Evolutionary conservation across 2,797 vertebrate genomes (phyloP).

Genomic region (Eulemur mongoz): DNA sequence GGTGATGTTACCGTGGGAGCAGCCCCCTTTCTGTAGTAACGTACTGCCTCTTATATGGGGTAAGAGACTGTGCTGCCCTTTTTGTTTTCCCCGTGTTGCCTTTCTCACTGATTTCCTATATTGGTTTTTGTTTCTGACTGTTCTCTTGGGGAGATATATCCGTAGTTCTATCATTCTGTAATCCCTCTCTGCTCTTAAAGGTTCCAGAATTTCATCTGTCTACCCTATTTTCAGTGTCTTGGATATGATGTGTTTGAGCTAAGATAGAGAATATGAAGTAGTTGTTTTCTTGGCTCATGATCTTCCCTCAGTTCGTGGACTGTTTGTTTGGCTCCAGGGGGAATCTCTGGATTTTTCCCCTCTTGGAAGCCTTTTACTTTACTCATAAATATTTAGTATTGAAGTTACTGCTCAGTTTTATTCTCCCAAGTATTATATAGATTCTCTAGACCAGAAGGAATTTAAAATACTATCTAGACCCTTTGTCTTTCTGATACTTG

Average conservation of each 20-base stretch:
- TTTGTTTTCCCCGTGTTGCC: neutral
- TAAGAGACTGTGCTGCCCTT: neutral
- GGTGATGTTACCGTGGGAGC: conserved; percentile 21
- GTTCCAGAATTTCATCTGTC: conserved; percentile 49
- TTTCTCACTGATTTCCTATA: conserved; percentile 43
- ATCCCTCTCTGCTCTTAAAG: conserved; percentile 43
- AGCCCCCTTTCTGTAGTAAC: conserved; percentile 5
- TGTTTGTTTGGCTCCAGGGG: conserved; percentile 62
- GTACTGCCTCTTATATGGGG: neutral
- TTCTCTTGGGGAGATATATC: conserved; percentile 36
- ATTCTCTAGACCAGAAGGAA: conserved; percentile 52
- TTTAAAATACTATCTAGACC: conserved; percentile 40
- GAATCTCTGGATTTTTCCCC: conserved; percentile 45
- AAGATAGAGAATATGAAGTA: conserved; percentile 53
- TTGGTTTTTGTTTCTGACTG: conserved; percentile 57
- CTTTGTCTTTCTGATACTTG: conserved; percentile 20
- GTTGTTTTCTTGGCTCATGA: conserved; percentile 63
- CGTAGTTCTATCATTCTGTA: conserved; percentile 40
- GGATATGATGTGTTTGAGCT: conserved; percentile 53
- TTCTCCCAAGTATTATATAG: conserved; percentile 47
- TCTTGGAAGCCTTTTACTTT: conserved; percentile 65
- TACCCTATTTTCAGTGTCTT: conserved; percentile 33
- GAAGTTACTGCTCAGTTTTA: conserved; percentile 61
- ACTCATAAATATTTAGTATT: conserved; percentile 72
- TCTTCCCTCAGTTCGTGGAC: conserved; percentile 17